A percentile compares a stretch with the other conserved stretches of the same genome.
Evolutionary conservation across 2,113 vertebrate genomes (phyloP).

Genomic region (Dolichallabes microphthalmus): DNA sequence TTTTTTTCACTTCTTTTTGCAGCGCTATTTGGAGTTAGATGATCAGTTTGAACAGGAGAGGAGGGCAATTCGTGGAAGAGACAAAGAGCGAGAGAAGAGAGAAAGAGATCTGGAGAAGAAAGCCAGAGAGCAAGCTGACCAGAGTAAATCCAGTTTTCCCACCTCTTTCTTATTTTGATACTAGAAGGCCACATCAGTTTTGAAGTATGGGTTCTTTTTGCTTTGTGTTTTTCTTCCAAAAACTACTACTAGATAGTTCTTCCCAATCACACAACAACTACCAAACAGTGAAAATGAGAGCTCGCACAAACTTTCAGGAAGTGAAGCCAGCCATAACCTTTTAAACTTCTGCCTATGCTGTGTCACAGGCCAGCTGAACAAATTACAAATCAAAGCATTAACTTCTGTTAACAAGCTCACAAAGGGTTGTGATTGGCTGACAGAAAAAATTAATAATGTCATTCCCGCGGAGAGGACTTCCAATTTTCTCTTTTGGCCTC

Average conservation of each 20-base stretch:
- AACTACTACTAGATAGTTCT: neutral
- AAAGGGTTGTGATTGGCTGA: neutral
- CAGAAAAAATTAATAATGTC: neutral
- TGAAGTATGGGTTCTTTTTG: neutral
- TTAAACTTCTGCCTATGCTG: neutral
- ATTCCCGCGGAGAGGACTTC: neutral
- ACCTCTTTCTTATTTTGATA: neutral
- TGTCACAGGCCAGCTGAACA: neutral
- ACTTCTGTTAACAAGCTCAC: neutral
- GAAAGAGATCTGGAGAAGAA: conserved; percentile 73
- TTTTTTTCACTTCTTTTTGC: neutral
- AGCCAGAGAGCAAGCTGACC: conserved; percentile 75
- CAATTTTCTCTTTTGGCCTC: neutral
- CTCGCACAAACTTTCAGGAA: neutral
- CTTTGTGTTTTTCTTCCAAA: neutral
- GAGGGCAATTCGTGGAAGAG: conserved; percentile 67
- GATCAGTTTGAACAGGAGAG: conserved; percentile 77
- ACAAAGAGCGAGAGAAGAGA: conserved; percentile 69
- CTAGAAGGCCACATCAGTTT: neutral
- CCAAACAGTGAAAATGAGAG: neutral
- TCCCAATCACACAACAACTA: neutral
- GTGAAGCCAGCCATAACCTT: neutral
- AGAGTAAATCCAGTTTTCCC: conserved; percentile 60
- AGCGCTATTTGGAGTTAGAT: conserved; percentile 72
- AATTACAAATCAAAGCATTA: neutral